Conservation (phyloP, 2,797 vertebrate species). For the Rallus crepitans region DNA sequence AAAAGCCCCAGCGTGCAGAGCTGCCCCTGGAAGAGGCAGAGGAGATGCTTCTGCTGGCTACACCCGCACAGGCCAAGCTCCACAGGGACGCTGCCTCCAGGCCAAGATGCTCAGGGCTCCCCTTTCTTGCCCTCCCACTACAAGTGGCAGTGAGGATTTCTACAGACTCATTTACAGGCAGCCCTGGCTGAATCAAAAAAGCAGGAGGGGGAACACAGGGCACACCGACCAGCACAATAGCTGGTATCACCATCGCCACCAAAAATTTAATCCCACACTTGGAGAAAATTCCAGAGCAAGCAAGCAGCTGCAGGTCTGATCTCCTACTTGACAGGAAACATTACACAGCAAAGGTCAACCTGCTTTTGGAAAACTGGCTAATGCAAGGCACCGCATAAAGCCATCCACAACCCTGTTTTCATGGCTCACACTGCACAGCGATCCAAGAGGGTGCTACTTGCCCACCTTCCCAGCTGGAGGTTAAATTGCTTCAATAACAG, state of each 20-base stretch:
- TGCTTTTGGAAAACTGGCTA: constrained; percentile 49
- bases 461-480: constrained; percentile 42
- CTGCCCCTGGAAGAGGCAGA: rapidly evolving
- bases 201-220: background rate
- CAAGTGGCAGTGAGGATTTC: background rate
- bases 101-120: background rate
- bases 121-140: background rate
- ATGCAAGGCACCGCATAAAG: rapidly evolving
- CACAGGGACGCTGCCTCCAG: background rate
- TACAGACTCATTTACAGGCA: background rate
- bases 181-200: background rate
- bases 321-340: constrained; percentile 16
- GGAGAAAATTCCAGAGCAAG: constrained; percentile 29
- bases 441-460: background rate
- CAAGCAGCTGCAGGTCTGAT: background rate
- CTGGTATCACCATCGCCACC: constrained; percentile 1
- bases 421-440: background rate
- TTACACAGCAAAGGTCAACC: constrained; percentile 30
- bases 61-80: background rate
- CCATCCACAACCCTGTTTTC: background rate
- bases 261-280: constrained; percentile 3
- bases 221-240: background rate
- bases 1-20: background rate
- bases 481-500: constrained; percentile 55
- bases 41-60: background rate